These are phyloP conservation scores for Lagopus leucura DNA, from an alignment of 2,113 vertebrate genomes.

Conservation along the genomic window DNA sequence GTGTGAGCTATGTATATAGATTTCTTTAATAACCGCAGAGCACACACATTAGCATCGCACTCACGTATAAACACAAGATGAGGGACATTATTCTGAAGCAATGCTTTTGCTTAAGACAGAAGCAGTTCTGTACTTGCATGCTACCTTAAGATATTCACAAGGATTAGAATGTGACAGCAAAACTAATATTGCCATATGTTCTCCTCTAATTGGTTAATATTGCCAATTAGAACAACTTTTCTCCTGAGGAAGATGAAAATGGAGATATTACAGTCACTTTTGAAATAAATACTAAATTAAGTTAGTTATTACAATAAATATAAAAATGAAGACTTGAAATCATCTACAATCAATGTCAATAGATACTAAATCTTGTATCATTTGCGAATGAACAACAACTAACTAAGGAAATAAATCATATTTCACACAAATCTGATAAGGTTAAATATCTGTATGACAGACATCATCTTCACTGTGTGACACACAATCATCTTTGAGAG, in stretches of 20 bases:
- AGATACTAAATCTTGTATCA: background rate
- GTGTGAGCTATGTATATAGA: background rate
- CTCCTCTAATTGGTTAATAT: background rate
- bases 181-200: background rate
- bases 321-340: background rate
- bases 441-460: background rate
- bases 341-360: background rate
- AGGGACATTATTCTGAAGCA: background rate
- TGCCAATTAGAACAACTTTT: background rate
- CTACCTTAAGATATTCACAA: background rate
- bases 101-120: background rate
- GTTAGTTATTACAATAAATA: background rate
- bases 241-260: background rate
- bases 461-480: background rate
- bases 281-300: background rate
- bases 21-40: background rate
- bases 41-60: background rate
- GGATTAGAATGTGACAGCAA: background rate
- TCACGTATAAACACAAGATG: background rate
- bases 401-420: background rate
- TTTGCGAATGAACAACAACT: background rate
- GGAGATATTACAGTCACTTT: background rate
- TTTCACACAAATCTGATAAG: background rate
- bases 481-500: background rate
- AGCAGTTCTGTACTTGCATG: background rate